A percentile compares a stretch with the other conserved stretches of the same genome.
phyloP scores from a whole-genome alignment of 2,113 vertebrate species.

The Micromys minutus region DNA sequence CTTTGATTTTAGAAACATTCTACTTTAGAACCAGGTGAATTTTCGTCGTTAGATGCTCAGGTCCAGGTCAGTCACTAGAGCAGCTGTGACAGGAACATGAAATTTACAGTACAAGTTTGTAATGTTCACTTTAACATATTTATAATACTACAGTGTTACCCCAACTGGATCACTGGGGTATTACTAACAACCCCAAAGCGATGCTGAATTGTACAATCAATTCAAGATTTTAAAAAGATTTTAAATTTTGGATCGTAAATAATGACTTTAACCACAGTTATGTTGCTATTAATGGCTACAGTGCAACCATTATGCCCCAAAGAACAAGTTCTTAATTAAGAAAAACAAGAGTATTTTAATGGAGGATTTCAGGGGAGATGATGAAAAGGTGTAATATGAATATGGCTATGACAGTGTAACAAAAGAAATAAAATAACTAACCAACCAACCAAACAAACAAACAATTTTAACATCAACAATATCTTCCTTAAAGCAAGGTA shows the following conservation, averaged over 20 bases:
- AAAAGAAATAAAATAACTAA: not conserved
- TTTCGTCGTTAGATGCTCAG: not conserved
- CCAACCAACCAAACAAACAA: not conserved
- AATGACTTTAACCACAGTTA: not conserved
- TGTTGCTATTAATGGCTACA: too few relatives aligned
- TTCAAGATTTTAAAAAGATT: not conserved
- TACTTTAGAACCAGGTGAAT: not conserved
- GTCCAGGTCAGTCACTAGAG: not conserved
- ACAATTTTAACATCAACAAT: conserved; percentile 41
- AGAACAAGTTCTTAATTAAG: not conserved
- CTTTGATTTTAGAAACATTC: not conserved
- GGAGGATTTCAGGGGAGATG: not conserved
- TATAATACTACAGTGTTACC: not conserved
- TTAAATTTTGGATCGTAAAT: not conserved
- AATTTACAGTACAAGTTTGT: not conserved
- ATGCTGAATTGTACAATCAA: too few relatives aligned
- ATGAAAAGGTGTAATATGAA: not conserved
- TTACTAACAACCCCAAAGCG: not conserved
- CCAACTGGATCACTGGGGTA: not conserved
- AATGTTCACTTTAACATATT: not conserved
- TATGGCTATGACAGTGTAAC: not conserved
- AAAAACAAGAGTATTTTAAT: conserved; percentile 4
- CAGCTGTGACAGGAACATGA: fast-evolving
- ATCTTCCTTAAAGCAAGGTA: not conserved
- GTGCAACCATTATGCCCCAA: not conserved